phyloP scores from a whole-genome alignment of 2,797 vertebrate genomes.

The Mus caroli region DNA sequence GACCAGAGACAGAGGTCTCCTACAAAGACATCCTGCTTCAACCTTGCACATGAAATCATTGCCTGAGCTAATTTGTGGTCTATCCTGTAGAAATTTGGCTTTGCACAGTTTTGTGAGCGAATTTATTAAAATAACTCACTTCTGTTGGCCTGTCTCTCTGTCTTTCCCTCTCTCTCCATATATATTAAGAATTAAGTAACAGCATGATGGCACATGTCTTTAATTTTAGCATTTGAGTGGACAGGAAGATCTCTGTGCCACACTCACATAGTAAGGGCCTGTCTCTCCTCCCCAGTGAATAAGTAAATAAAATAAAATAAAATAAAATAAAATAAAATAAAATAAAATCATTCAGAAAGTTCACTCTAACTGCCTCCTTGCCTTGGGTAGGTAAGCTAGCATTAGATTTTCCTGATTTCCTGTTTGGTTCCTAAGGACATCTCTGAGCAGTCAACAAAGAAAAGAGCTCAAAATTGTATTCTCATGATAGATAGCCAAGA shows the following conservation, averaged over 20 bases:
- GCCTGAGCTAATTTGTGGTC: background rate
- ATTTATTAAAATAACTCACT: slow-evolving; percentile 18
- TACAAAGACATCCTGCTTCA: background rate
- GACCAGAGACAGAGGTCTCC: background rate
- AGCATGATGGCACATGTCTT: background rate
- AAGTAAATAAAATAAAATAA: background rate
- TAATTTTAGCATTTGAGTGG: background rate
- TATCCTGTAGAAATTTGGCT: background rate
- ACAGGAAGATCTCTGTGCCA: background rate
- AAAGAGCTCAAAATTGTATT: background rate
- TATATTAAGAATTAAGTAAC: background rate
- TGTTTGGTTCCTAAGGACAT: background rate
- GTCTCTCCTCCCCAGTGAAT: background rate
- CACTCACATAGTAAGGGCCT: background rate
- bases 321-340: background rate
- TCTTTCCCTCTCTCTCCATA: background rate
- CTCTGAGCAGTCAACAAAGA: slow-evolving; percentile 25
- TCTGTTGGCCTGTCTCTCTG: background rate
- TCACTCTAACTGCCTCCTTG: background rate
- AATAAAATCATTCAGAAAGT: background rate
- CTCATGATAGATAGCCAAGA: slow-evolving; percentile 25
- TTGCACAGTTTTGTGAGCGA: background rate
- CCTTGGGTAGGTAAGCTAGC: background rate
- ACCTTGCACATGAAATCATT: background rate
- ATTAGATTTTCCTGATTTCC: slow-evolving; percentile 30